Conservation (phyloP, 2,797 vertebrate species). For the Bradypodion ventrale region DNA sequence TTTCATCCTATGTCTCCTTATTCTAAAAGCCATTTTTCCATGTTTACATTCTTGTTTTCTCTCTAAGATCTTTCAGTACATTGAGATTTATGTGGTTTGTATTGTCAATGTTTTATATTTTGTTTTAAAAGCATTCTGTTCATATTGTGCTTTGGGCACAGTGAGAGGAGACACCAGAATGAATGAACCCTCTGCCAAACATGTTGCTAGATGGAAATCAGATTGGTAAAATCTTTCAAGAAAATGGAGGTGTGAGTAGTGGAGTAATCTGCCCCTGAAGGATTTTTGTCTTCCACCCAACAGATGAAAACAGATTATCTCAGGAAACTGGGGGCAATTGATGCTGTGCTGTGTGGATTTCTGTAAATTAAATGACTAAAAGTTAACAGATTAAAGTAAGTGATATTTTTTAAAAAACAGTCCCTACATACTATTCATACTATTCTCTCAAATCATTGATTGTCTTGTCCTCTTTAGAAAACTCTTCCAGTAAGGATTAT, state of each 20-base stretch:
- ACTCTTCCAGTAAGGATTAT: too few species aligned
- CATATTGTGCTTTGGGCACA: not conserved
- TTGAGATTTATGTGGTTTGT: not conserved
- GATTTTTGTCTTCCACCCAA: not conserved
- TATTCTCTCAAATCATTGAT: not conserved
- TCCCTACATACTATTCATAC: not conserved
- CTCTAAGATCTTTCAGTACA: not conserved
- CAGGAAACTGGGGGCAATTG: too few species aligned
- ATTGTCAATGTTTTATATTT: not conserved
- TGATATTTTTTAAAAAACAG: not conserved
- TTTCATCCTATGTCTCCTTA: not conserved
- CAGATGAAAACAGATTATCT: too few species aligned
- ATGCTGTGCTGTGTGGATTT: not conserved
- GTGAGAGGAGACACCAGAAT: not conserved
- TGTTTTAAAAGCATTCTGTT: not conserved
- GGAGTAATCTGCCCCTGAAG: not conserved
- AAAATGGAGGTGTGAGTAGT: too few species aligned
- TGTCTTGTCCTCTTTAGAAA: not conserved
- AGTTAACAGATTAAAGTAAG: too few species aligned
- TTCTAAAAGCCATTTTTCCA: not conserved
- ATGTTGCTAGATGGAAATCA: not conserved
- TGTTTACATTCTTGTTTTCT: too few species aligned
- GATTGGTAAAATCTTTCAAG: not conserved
- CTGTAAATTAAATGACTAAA: not conserved
- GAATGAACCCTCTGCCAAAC: not conserved